phyloP scores from a whole-genome alignment of 2,797 vertebrate species.

The Leuciscus waleckii region DNA sequence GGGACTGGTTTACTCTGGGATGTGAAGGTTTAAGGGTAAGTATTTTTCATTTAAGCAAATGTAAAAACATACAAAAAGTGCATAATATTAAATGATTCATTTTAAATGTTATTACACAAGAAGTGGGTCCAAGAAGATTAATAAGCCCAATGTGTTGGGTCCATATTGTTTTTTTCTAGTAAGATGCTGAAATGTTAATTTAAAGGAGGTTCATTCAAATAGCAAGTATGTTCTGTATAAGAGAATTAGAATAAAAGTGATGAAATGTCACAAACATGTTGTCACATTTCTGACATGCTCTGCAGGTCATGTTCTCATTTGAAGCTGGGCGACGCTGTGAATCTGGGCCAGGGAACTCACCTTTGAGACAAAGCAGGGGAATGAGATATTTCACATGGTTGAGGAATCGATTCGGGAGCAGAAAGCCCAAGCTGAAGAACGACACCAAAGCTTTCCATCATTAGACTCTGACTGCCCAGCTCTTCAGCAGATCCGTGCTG shows the following conservation, averaged over 20 bases:
- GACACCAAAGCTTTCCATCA: slow-evolving; percentile 73
- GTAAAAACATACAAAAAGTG: background rate
- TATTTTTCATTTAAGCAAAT: background rate
- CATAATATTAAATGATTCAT: background rate
- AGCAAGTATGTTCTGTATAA: background rate
- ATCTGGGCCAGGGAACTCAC: slow-evolving; percentile 96
- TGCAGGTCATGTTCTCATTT: slow-evolving; percentile 98
- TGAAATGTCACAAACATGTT: background rate
- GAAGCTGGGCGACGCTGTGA: slow-evolving; percentile 95
- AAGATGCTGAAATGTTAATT: background rate
- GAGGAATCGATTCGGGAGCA: slow-evolving; percentile 91
- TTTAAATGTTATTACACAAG: background rate
- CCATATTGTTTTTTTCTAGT: background rate
- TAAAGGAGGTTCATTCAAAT: background rate
- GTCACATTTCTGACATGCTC: slow-evolving; percentile 19
- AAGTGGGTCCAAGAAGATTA: background rate
- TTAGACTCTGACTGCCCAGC: slow-evolving; percentile 74
- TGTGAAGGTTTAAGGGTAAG: too few relatives aligned
- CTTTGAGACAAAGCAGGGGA: slow-evolving; percentile 96
- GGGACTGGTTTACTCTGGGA: background rate
- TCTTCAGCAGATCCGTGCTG: slow-evolving; percentile 68
- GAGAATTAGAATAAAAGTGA: background rate
- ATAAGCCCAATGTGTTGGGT: background rate
- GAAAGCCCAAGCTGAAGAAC: slow-evolving; percentile 85
- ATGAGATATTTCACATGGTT: slow-evolving; percentile 92